Evolutionary conservation across 2,797 vertebrate genomes (phyloP).

Genomic region (Novumbra hubbsi): DNA sequence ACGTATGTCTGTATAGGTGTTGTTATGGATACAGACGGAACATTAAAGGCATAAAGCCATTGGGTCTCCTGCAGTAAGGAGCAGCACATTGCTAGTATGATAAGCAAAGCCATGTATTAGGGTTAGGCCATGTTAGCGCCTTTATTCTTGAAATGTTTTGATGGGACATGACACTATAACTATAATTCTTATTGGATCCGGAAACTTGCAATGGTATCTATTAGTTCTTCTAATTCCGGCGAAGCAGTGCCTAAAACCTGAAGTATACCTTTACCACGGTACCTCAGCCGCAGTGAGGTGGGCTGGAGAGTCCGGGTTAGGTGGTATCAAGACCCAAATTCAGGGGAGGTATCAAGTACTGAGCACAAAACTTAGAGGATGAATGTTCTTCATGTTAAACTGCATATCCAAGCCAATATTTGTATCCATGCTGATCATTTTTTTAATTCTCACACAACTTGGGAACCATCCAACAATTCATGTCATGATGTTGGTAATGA

Average conservation of each 20-base stretch:
- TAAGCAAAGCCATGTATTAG: not conserved
- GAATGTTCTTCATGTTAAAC: constrained; percentile 3
- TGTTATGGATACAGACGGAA: constrained; percentile 27
- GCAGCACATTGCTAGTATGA: constrained; percentile 29
- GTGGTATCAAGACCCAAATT: not conserved
- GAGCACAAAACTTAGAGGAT: not conserved
- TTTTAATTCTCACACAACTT: constrained; percentile 1
- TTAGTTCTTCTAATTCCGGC: not conserved
- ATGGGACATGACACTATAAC: not conserved
- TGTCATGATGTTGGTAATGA: not conserved
- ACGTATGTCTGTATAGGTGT: constrained; percentile 10
- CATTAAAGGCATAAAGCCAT: constrained; percentile 61
- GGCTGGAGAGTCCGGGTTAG: not conserved
- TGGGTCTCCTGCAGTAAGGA: constrained; percentile 47
- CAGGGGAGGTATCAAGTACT: not conserved
- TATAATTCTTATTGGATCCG: not conserved
- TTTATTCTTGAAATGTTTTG: too few relatives aligned
- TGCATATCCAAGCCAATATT: not conserved
- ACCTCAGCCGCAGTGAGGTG: not conserved
- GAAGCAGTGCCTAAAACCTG: too few relatives aligned
- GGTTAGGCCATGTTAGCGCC: too few relatives aligned
- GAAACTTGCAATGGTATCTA: not conserved
- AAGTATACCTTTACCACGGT: not conserved
- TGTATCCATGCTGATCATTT: not conserved
- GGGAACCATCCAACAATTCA: constrained; percentile 13